These are phyloP conservation scores for Caerostris extrusa DNA, from an alignment of 1,140 invertebrate species.

Conservation along the genomic window DNA sequence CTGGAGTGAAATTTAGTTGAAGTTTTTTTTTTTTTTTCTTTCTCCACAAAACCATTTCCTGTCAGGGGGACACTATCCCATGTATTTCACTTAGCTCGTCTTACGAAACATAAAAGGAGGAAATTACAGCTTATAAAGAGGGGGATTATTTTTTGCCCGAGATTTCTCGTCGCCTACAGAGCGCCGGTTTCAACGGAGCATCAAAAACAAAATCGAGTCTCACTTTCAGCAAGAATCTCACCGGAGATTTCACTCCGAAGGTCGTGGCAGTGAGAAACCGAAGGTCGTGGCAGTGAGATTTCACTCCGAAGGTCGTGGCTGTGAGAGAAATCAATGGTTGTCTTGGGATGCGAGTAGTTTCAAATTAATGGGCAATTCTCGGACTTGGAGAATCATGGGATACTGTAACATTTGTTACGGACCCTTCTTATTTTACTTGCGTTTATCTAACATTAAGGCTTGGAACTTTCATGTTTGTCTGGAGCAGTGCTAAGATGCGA, in stretches of 20 bases:
- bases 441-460: not conserved
- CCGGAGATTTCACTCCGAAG: not conserved
- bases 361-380: conserved; percentile 16
- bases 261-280: no score
- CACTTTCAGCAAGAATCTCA: conserved; percentile 54
- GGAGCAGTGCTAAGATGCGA: not conserved
- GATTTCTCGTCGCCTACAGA: conserved; percentile 44
- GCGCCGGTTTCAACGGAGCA: conserved; percentile 39
- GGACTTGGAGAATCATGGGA: not conserved
- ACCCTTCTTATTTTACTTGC: not conserved
- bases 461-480: not conserved
- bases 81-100: conserved; percentile 66
- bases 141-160: conserved; percentile 57
- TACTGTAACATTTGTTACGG: not conserved
- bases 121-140: conserved; percentile 70
- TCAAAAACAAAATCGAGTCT: conserved; percentile 55
- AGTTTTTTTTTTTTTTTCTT: conserved; percentile 34
- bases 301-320: not conserved
- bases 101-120: conserved; percentile 65
- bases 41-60: conserved; percentile 46
- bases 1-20: conserved; percentile 20
- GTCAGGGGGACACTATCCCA: conserved; percentile 49
- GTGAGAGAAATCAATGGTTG: conserved; percentile 30
- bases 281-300: not conserved
- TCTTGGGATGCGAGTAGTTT: not conserved